Base-by-base conservation (phyloP, 2,113 vertebrate genomes). In the Synodontis membranacea region DNA sequence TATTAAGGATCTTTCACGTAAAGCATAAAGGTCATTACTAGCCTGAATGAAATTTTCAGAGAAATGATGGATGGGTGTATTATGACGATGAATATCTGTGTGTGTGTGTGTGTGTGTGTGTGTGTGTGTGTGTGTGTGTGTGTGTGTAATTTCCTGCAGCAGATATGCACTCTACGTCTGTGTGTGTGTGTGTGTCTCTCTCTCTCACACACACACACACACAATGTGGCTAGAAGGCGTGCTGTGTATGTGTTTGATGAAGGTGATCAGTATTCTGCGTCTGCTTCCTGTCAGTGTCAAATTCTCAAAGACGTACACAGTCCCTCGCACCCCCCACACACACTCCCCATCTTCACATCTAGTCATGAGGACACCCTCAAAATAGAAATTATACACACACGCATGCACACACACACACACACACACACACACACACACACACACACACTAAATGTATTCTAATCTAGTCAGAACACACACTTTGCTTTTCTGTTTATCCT, bases 241-340 rank as follows among this genome's bases (percentile, higher is more conserved):
- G 70, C 86, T 64, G 52, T 31, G 46, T 42, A 54, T 84, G 79
- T 48, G 64, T 70, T 85, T 90, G 82, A 90, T 80, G 52, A 70
- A 80, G 37, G 48, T 87, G 84, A 91, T 91, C 84, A 89, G 85
- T 85, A 89, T 88, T 82, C 87, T 54, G 42, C 75, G 68, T 88
- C 46, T 88, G 80, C 81, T 78, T 87, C 78, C 75, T 78, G 78
- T 86, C 34, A 83, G 83, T 56, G 84, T 88, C 74, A 80, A 75
- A 66, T 70, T 89, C 75, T 37, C 46, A 60, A 84, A 87, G 56
- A 83, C 44, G 42, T 87, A 37, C 44, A 86, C 46, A 19, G 10
- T 31, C 58, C 31, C 4, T 14, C n/a, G 28, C 5, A 54, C 50
- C 84, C 14, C 46, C n/a, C 52, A 52, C 52, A 60, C 56, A 76